These are phyloP conservation scores for Notamacropus eugenii DNA, from an alignment of 2,797 vertebrate genomes.

Conservation along the genomic window DNA sequence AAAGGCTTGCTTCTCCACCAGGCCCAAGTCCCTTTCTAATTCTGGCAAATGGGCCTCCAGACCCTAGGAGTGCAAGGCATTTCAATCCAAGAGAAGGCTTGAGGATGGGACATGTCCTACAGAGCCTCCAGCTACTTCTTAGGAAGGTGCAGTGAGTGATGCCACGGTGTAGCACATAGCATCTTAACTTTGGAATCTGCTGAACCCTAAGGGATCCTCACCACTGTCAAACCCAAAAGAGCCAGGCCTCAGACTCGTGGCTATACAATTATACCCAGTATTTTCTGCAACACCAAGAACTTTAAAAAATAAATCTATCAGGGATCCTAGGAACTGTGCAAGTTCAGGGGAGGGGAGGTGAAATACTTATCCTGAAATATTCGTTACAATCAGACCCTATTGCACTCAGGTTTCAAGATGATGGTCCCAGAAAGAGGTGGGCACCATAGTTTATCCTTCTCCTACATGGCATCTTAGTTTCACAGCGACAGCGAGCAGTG, in stretches of 20 bases:
- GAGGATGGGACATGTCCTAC: not conserved
- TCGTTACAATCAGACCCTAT: constrained; percentile 85
- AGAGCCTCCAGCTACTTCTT: constrained; percentile 12
- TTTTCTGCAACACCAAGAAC: constrained; percentile 80
- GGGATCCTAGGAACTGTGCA: constrained; percentile 83
- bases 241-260: constrained; percentile 41
- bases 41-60: not conserved
- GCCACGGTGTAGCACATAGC: not conserved
- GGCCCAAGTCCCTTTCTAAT: not conserved
- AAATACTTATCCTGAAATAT: constrained; percentile 83
- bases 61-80: not conserved
- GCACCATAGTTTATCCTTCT: constrained; percentile 52
- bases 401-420: constrained; percentile 84
- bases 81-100: not conserved
- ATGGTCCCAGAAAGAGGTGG: constrained; percentile 68
- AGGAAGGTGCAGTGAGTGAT: constrained; percentile 22
- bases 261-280: constrained; percentile 78
- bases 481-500: constrained; percentile 37
- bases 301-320: constrained; percentile 85
- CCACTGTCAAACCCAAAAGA: constrained; percentile 46
- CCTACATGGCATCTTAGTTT: constrained; percentile 39
- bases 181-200: constrained; percentile 60
- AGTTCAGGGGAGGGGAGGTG: constrained; percentile 80
- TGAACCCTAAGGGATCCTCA: constrained; percentile 29
- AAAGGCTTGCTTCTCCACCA: not conserved